Conservation (phyloP, 1,140 invertebrate genomes). For the Orchesella cincta region DNA sequence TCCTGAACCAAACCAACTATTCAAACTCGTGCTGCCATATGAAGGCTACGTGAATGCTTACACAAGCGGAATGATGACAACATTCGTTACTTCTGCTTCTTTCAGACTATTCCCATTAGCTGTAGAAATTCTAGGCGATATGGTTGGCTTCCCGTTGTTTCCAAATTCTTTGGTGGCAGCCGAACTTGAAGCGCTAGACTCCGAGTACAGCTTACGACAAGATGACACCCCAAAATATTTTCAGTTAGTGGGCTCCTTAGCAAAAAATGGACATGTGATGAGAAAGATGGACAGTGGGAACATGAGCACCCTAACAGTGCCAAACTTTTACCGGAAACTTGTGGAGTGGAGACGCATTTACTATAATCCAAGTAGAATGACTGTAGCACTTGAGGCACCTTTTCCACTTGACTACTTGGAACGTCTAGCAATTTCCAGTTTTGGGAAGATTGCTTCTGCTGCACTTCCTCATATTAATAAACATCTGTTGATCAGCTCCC, state of each 20-base stretch:
- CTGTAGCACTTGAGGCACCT: background rate
- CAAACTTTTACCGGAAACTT: slow-evolving; percentile 6
- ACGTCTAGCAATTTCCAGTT: background rate
- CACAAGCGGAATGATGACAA: background rate
- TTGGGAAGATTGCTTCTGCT: background rate
- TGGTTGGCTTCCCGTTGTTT: slow-evolving; percentile 2
- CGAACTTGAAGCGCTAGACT: slow-evolving; percentile 11
- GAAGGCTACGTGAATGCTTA: slow-evolving; percentile 11
- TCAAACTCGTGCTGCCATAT: background rate
- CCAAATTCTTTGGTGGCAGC: background rate
- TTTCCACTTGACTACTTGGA: background rate
- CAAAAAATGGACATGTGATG: slow-evolving; percentile 5
- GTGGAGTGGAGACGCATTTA: background rate
- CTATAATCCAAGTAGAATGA: background rate
- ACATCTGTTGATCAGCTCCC: background rate
- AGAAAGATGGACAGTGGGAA: slow-evolving; percentile 19
- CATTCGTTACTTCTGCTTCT: background rate
- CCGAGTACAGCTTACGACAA: slow-evolving; percentile 6
- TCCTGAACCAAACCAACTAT: slow-evolving; percentile 6
- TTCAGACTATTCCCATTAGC: background rate
- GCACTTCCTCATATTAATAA: background rate
- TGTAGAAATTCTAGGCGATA: background rate
- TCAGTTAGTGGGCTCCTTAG: background rate
- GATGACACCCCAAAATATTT: slow-evolving; percentile 18
- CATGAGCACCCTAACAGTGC: background rate